Evolutionary conservation across 1,140 invertebrate species (phyloP).

Genomic region (Parapsyche elsis): DNA sequence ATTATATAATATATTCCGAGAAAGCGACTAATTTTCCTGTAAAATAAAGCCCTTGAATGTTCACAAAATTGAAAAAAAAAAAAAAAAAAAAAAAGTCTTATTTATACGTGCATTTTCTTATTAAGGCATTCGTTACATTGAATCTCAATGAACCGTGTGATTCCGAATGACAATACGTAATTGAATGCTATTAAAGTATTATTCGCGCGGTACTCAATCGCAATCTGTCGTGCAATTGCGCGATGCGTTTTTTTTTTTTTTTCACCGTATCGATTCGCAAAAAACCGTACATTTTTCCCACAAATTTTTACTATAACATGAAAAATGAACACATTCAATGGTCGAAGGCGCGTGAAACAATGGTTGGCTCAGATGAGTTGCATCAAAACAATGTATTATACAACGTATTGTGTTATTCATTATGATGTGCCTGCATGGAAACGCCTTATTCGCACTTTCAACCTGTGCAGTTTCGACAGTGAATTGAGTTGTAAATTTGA

Average conservation of each 20-base stretch:
- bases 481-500: neutral
- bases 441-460: neutral
- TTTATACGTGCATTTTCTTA: too few relatives aligned
- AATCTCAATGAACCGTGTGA: too few relatives aligned
- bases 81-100: too few relatives aligned
- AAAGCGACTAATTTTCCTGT: too few relatives aligned
- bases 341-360: neutral
- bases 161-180: too few relatives aligned
- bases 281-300: slow-evolving; percentile 4
- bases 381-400: neutral
- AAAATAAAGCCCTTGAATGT: too few relatives aligned
- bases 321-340: neutral
- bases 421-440: neutral
- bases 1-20: too few relatives aligned
- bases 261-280: neutral
- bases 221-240: neutral
- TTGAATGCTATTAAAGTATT: too few relatives aligned
- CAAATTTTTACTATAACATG: neutral
- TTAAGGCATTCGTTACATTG: too few relatives aligned
- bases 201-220: neutral
- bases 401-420: slow-evolving; percentile 2
- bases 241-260: too few relatives aligned
- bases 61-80: too few relatives aligned
- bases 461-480: neutral
- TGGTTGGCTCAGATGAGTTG: neutral